Evolutionary conservation across 2,888 invertebrate species (phyloP).

Genomic region (Nemoura dubitans): DNA sequence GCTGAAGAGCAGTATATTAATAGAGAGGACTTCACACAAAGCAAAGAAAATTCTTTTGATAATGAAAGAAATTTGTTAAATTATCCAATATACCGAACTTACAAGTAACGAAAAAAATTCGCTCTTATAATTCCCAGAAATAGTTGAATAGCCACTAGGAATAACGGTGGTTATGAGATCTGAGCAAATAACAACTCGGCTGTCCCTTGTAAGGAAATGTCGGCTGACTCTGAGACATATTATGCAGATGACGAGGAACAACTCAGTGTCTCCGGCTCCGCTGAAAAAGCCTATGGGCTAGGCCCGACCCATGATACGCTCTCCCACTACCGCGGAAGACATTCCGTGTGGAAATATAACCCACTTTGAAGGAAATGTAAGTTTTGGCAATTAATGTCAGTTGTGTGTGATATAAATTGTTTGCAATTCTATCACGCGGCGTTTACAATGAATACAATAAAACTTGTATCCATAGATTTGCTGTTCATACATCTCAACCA

Average conservation of each 20-base stretch:
- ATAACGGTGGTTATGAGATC: conserved; percentile 7
- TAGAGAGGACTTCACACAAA: not conserved
- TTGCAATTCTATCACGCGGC: too few species aligned
- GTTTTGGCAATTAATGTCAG: not conserved
- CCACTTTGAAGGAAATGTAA: not conserved
- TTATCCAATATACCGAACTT: not conserved
- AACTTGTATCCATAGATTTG: too few species aligned
- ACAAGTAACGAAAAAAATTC: not conserved
- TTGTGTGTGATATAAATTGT: too few species aligned
- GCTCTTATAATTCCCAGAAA: not conserved
- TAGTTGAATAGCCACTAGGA: not conserved
- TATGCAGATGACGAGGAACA: not conserved
- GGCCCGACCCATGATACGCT: not conserved
- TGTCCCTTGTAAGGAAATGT: not conserved
- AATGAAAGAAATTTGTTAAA: not conserved
- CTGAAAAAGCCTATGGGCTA: not conserved
- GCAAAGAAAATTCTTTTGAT: not conserved
- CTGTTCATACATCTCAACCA: too few species aligned
- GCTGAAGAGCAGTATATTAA: not conserved
- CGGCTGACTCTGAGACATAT: not conserved
- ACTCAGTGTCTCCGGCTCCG: not conserved
- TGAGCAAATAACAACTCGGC: not conserved
- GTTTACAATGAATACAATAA: too few species aligned
- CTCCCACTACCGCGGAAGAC: not conserved
- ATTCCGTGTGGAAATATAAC: not conserved